Evolutionary conservation across 2,888 invertebrate genomes (phyloP).

Genomic region (Sacculina carcini): DNA sequence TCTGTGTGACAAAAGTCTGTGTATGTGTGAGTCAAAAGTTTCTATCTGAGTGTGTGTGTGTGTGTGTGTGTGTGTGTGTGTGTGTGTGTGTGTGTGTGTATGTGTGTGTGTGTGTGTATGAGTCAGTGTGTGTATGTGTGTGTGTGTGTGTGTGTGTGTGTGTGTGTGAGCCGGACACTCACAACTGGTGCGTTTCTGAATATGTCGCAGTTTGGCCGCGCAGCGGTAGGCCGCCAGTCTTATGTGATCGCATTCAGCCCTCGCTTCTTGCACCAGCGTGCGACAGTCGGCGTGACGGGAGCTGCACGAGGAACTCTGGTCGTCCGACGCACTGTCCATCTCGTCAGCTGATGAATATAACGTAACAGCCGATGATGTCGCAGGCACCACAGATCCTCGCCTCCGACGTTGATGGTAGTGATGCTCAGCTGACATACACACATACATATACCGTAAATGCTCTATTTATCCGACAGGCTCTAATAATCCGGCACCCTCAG

Average conservation of each 20-base stretch:
- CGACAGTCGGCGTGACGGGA: background rate
- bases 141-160: background rate
- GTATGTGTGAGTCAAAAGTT: background rate
- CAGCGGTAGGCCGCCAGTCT: constrained; percentile 93
- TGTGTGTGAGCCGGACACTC: constrained; percentile 24
- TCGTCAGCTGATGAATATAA: background rate
- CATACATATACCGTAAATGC: no score
- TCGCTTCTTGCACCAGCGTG: constrained; percentile 15
- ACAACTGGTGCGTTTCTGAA: constrained; percentile 93
- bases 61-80: background rate
- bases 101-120: no score
- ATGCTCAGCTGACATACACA: no score
- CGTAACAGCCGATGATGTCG: no score
- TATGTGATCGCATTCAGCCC: constrained; percentile 82
- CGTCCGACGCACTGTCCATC: constrained; percentile 1
- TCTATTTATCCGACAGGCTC: no score
- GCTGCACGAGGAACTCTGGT: constrained; percentile 1
- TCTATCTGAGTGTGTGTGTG: background rate
- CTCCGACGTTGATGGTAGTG: no score
- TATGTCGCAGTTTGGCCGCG: constrained; percentile 84
- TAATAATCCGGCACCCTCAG: no score
- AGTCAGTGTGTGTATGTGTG: no score
- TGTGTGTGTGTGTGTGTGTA: background rate
- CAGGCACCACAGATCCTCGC: no score
- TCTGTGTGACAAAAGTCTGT: background rate